These are phyloP conservation scores for Ageneiosus marmoratus DNA, from an alignment of 2,113 vertebrate species.

Conservation along the genomic window DNA sequence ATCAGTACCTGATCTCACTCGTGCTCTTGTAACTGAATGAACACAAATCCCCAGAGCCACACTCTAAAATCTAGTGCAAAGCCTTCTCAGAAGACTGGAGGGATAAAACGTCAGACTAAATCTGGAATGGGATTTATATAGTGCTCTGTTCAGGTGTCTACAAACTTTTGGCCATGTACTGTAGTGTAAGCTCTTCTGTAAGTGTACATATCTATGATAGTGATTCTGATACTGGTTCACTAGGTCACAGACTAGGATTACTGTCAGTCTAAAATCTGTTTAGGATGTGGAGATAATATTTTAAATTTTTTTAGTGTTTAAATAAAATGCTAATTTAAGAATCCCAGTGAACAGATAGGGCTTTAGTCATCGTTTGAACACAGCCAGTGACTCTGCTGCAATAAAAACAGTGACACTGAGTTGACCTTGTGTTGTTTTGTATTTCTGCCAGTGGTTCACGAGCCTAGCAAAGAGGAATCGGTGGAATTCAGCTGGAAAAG, in stretches of 20 bases:
- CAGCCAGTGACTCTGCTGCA: neutral
- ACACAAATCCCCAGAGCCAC: neutral
- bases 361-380: neutral
- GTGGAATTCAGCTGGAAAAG: slow-evolving; percentile 96
- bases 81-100: neutral
- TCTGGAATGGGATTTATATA: neutral
- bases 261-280: neutral
- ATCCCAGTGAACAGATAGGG: neutral
- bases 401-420: neutral
- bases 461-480: slow-evolving; percentile 75
- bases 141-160: neutral
- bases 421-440: slow-evolving; percentile 22
- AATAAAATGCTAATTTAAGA: neutral
- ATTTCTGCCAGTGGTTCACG: slow-evolving; percentile 81
- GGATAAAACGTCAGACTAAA: neutral
- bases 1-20: neutral
- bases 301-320: neutral
- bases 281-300: neutral
- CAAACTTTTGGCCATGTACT: neutral
- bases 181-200: neutral
- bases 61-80: neutral
- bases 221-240: neutral
- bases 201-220: neutral
- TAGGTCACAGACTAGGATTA: neutral
- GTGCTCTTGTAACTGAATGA: neutral